Base-by-base conservation (phyloP, 2,113 vertebrate species). In the Hoplias malabaricus region DNA sequence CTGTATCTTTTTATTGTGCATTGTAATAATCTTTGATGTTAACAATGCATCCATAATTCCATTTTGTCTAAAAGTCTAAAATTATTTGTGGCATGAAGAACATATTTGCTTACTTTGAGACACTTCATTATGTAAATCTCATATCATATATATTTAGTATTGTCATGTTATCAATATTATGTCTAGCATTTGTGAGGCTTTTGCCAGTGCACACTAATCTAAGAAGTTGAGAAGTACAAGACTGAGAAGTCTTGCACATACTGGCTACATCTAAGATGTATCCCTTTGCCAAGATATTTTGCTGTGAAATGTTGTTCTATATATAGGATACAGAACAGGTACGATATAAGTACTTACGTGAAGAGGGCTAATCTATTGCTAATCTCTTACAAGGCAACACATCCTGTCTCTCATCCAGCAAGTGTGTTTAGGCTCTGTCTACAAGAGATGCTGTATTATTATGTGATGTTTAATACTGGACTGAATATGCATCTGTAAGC, bases 381-480 rank as follows among this genome's bases (percentile, higher is more conserved):
- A 31, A 31, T 25, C 50, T 23, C 11, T 31, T 61, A 14, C 27
- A 61, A 31, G 1, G 14, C 34, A 21, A 36, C 31, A 63, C 34
- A 46, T 54, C 68, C 63, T 34, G n/a, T 77, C 75, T 69, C 75
- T 77, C 53, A 57, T 50, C 75, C 43, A 77, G 67, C 21, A 77
- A 74, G 83, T 75, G 82, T 79, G 75, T 48, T 21, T 75, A 84
- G 65, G 54, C 69, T 5, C 34, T 63, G 36, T 75, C 31, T 50
- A 57, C n/a, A 36, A 66, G 62, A 77, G 77, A 77, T 83, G 48
- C 81, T 71, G 36, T 48, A 74, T 63, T n/a, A n/a, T n/a, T n/a
- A n/a, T n/a, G n/a, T 38, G 43, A 40, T 29, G 40, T 33, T 4
- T 33, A 0, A 2, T 36, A 31, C 36, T 63, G 11, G 8, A 63